Evolutionary conservation across 2,888 invertebrate species (phyloP), one percentile per base, ranked within the genome.

Genomic region (Drosophila lutescens): DNA sequence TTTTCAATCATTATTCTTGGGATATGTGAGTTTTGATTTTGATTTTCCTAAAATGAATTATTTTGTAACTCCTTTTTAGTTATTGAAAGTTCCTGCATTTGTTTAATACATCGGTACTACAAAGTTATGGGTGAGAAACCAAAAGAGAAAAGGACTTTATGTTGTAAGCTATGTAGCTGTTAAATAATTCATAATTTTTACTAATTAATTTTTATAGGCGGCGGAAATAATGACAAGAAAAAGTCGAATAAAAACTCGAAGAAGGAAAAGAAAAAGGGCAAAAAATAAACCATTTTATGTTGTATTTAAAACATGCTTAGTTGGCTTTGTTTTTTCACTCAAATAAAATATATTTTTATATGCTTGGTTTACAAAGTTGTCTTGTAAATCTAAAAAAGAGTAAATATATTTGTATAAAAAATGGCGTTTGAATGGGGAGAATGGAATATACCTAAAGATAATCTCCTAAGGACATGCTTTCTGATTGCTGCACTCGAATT

Each of bases 1-100:
- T 87, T 79, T 26, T 40, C 55, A 1, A 67, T 86, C 17, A 53
- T 85, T 12, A 72, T 86, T n/a, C 13, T 78, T 1, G 85, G 87
- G 49, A 74, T 84, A 30, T 56, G 85, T 85, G 23, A 38, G 82
- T 60, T n/a, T 26, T 4, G 26, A 26, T 0, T 26, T 26, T n/a
- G n/a, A n/a, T n/a, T n/a, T 26, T 26, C 6, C 5, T 26, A 26
- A 26, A 6, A 26, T 6, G 5, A 6, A 13, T 51, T 17, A 34
- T 1, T 8, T 53, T 9, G 2, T 3, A 23, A 23, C 3, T 26
- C 26, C 26, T 7, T 10, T 23, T 44, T 73, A 85, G 85, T 75
- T 67, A 63, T 85, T 23, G 85, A 85, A 41, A 61, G 47, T 12
- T 7, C 44, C 2, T 76, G 63, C 50, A 84, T 88, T 17, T 88